Percentiles rank a stretch among this genome's conserved stretches.
phyloP scores from a whole-genome alignment of 1,140 invertebrate genomes.

The Magallana angulata region DNA sequence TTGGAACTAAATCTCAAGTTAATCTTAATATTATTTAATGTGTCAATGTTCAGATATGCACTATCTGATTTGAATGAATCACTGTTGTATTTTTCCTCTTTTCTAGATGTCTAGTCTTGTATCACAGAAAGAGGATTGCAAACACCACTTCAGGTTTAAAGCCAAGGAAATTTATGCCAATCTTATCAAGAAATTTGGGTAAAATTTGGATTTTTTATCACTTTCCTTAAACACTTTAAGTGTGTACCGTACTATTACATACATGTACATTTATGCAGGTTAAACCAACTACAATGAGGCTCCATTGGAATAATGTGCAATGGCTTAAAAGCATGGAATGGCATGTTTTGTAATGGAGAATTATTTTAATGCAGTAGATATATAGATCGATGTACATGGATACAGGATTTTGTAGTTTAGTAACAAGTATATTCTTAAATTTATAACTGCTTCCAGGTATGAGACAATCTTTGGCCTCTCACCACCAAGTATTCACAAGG shows the following conservation, averaged over 20 bases:
- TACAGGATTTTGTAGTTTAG: too few species aligned
- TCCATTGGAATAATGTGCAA: neutral
- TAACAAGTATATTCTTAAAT: neutral
- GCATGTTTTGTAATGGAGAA: too few species aligned
- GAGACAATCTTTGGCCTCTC: constrained; percentile 87
- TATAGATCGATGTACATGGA: too few species aligned
- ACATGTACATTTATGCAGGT: too few species aligned
- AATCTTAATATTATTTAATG: too few species aligned
- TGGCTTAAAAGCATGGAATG: neutral
- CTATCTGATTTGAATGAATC: too few species aligned
- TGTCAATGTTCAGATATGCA: too few species aligned
- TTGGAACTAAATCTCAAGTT: neutral
- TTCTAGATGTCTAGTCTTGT: constrained; percentile 81
- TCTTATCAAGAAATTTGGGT: constrained; percentile 89
- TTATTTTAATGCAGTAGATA: too few species aligned
- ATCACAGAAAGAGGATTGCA: constrained; percentile 90
- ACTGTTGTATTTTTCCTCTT: neutral
- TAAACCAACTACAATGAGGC: too few species aligned
- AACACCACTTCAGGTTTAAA: constrained; percentile 89
- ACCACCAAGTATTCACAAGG: constrained; percentile 83
- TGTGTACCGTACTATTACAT: too few species aligned
- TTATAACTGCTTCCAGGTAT: constrained; percentile 77
- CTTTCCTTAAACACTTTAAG: too few species aligned
- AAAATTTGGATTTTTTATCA: constrained; percentile 48
- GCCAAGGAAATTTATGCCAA: constrained; percentile 89